Evolutionary conservation across 1,140 invertebrate genomes (phyloP).

Genomic region (Octopus bimaculoides): DNA sequence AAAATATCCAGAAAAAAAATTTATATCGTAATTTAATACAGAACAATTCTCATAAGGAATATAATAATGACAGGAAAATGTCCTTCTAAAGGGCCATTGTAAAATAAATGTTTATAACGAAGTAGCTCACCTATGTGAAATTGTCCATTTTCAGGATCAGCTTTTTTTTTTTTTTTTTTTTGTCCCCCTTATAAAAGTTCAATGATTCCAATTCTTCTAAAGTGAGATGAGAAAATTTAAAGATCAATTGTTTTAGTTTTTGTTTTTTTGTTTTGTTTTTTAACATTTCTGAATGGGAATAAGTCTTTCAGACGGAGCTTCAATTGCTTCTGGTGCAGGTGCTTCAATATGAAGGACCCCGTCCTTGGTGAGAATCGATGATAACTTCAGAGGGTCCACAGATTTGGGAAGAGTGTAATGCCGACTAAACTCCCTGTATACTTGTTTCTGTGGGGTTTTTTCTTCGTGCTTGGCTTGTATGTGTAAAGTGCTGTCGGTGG

Average conservation of each 20-base stretch:
- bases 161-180: too few species aligned
- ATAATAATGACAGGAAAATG: too few species aligned
- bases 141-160: too few species aligned
- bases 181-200: too few species aligned
- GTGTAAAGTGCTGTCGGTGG: slow-evolving; percentile 43
- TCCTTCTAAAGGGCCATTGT: too few species aligned
- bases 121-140: too few species aligned
- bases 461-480: slow-evolving; percentile 48
- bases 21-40: too few species aligned
- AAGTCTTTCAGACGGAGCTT: slow-evolving; percentile 40
- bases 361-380: slow-evolving; percentile 47
- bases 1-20: too few species aligned
- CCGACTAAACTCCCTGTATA: slow-evolving; percentile 49
- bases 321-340: slow-evolving; percentile 40
- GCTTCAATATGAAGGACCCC: slow-evolving; percentile 52
- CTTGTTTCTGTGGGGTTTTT: slow-evolving; percentile 38
- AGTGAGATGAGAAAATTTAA: too few species aligned
- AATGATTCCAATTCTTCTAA: too few species aligned
- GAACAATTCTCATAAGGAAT: too few species aligned
- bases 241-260: not conserved
- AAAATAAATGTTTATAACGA: too few species aligned
- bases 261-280: not conserved
- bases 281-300: slow-evolving; percentile 39
- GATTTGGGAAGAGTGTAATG: slow-evolving; percentile 46
- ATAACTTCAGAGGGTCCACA: slow-evolving; percentile 46